Base-by-base conservation (phyloP, 2,797 vertebrate genomes). In the Microchirus variegatus region DNA sequence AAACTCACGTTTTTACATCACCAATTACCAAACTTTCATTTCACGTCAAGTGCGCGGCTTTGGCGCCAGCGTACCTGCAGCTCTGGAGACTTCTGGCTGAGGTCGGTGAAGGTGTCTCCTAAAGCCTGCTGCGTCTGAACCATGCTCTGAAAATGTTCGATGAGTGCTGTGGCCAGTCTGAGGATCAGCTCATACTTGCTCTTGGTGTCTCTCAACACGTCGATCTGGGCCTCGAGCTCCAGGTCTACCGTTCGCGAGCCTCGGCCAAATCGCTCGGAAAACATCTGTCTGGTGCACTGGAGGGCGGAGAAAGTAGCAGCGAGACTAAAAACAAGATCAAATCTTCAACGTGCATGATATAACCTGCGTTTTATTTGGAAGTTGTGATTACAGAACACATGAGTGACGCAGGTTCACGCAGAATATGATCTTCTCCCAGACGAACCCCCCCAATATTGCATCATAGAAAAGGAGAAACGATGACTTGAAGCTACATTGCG, bases 71-170 rank as follows among this genome's bases (percentile, higher is more conserved):
- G 3, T 62, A 97, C 97, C 97, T 98, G 97, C 51, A 99, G 88
- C 87, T 99, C 97, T 0, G 97, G 97, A 0, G 96, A 98, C 87
- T 99, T 99, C 94, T 99, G 97, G 92, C 97, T 97, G 83, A 99
- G 96, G 83, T 99, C 97, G 0, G 96, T 94, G 65, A 99, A 98
- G 75, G 95, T 94, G 11, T 98, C 97, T 0, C 96, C 97, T 18
- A 99, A 92, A 47, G 95, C 96, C 44, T 96, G 96, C 87, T 99
- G 97, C 0, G 97, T 99, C 91, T 99, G 94, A 58, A 98, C 94
- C 80, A 98, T 94, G 91, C 91, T 95, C 87, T 96, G 95, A 86
- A 99, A 95, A 80, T 99, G 96, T 66, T 57, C 88, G 35, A 93
- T 96, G 80, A 99, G 94, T 0, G 94, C 95, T 31, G 94, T 92